phyloP scores from a whole-genome alignment of 2,113 vertebrate genomes.

The Condylura cristata region DNA sequence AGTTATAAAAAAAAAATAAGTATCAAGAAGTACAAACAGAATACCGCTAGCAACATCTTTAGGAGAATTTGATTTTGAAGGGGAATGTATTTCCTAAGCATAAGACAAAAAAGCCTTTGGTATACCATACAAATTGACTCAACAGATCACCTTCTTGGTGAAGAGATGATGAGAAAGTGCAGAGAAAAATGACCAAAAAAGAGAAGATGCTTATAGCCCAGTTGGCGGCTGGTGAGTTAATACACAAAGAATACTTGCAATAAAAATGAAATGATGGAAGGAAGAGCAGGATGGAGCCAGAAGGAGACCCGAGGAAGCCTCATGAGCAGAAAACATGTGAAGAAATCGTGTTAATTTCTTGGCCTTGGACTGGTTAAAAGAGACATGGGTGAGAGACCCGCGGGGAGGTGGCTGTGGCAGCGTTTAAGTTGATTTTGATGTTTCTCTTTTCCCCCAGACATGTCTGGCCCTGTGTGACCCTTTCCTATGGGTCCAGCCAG shows the following conservation, averaged over 20 bases:
- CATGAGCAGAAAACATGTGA: too few relatives aligned
- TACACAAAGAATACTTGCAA: not conserved
- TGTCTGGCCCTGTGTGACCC: too few relatives aligned
- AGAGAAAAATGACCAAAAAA: not conserved
- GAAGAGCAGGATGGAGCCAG: too few relatives aligned
- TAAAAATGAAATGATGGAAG: not conserved
- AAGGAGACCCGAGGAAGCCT: too few relatives aligned
- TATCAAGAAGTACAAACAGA: not conserved
- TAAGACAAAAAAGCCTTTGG: not conserved
- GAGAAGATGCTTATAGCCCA: not conserved
- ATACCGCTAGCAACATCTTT: not conserved
- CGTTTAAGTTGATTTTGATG: too few relatives aligned
- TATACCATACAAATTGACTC: not conserved
- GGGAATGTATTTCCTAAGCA: not conserved
- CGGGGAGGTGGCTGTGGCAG: too few relatives aligned
- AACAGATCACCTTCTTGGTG: not conserved
- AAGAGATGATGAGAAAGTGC: not conserved
- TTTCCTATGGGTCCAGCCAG: too few relatives aligned
- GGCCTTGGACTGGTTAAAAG: too few relatives aligned
- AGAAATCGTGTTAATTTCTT: too few relatives aligned
- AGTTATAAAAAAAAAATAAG: not conserved
- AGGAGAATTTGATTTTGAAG: not conserved
- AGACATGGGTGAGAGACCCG: too few relatives aligned
- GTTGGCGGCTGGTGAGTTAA: not conserved
- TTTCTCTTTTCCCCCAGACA: too few relatives aligned